Evolutionary conservation across 2,113 vertebrate genomes (phyloP).

Genomic region (Aegotheles bennettii): DNA sequence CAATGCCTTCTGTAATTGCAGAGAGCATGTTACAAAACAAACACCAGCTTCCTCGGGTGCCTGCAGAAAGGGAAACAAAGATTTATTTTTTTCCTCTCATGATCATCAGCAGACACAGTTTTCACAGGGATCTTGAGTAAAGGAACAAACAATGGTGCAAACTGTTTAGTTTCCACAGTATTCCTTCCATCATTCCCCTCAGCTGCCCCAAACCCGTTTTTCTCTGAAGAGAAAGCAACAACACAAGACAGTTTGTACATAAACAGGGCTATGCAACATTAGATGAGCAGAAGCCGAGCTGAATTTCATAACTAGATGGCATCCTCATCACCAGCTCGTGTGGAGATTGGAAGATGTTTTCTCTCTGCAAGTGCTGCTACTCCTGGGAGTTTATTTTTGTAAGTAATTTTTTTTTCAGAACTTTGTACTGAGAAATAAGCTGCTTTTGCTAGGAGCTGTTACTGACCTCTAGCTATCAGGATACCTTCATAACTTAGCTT

Average conservation of each 20-base stretch:
- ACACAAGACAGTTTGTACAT: constrained; percentile 31
- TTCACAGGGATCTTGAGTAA: constrained; percentile 25
- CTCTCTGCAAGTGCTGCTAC: background rate
- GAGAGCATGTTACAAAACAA: constrained; percentile 1
- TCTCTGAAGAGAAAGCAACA: background rate
- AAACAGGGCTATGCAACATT: constrained; percentile 14
- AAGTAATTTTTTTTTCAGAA: no score
- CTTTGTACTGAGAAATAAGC: background rate
- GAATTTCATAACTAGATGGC: constrained; percentile 30
- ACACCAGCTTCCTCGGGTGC: background rate
- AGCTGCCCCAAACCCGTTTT: background rate
- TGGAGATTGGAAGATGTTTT: background rate
- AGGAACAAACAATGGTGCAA: constrained; percentile 24
- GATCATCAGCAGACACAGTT: constrained; percentile 49
- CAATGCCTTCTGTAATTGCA: background rate
- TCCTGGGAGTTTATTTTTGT: background rate
- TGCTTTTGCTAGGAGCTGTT: background rate
- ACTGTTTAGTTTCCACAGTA: constrained; percentile 51
- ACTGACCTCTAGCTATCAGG: background rate
- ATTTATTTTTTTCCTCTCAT: constrained; percentile 31
- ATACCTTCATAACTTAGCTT: background rate
- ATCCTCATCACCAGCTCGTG: background rate
- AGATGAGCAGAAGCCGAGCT: background rate
- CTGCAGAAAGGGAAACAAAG: constrained; percentile 20
- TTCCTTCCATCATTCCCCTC: background rate